Evolutionary conservation across 1,140 invertebrate genomes (phyloP), one percentile per base, ranked within the genome.

Genomic region (Lamellibrachia luymesi): DNA sequence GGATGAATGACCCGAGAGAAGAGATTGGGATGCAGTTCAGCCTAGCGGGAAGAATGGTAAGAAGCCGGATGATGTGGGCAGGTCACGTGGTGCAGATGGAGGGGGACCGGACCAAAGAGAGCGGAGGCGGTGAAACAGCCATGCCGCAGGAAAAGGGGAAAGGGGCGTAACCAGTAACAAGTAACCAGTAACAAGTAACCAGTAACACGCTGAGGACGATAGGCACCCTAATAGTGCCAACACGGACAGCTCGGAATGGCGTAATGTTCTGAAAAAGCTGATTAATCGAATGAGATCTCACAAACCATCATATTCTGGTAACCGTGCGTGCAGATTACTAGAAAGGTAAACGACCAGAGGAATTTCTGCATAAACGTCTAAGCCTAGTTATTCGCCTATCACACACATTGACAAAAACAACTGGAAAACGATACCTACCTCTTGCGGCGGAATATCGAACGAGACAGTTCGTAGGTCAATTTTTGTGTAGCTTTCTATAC

Each of bases 401-500:
- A 38, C 38, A 38, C 38, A 38, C 38, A 38, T 80, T 80, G 25
- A 80, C 5, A 22, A 80, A 8, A 22, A 80, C 5, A 80, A 10
- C 64, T 2, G 25, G 5, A 80, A n/a, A 91, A 50, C 17, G 25
- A 91, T 10, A 51, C 92, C 10, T 7, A 92, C 92, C 92, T 92
- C 92, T 92, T 92, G 92, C 17, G 92, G 92, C 25, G 92, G 98
- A 56, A 99, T 98, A 95, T 99, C 98, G 95, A 99, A 99, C 0
- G 98, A 98, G 93, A 98, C 96, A 38, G 97, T 97, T 93, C 98
- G 97, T 92, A 99, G 96, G 95, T 99, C 98, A 64, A 97, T 98
- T 96, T 98, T 98, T 90, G 98, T 97, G 95, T 98, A 99, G 56
- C 97, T 98, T 95, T 99, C 98, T 93, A 99, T 98, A 95, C 98